Percentiles rank a stretch among this genome's conserved stretches.
Conservation (phyloP, 2,113 vertebrate species). For the human (Homo sapiens) region GRCh38 chrX:51702501-51703000, state of each 20-base stretch:
- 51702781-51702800: background rate
- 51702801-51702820: background rate
- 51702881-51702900: too few relatives aligned
- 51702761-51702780: background rate
- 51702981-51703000: background rate
- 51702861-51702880: background rate
- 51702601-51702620: background rate
- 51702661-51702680: background rate
- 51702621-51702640: background rate
- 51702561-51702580: background rate
- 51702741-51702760: background rate
- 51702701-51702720: background rate
- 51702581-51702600: background rate
- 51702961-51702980: background rate
- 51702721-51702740: background rate
- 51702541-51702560: background rate
- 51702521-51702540: background rate
- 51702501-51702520: background rate
- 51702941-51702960: background rate
- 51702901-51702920: background rate
- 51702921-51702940: background rate
- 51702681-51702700: background rate
- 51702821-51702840: background rate
- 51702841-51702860: background rate
- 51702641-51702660: background rate